Evolutionary conservation across 2,113 vertebrate species (phyloP), one percentile per base, ranked within the genome.

Genomic region (Prochilodus magdalenae): DNA sequence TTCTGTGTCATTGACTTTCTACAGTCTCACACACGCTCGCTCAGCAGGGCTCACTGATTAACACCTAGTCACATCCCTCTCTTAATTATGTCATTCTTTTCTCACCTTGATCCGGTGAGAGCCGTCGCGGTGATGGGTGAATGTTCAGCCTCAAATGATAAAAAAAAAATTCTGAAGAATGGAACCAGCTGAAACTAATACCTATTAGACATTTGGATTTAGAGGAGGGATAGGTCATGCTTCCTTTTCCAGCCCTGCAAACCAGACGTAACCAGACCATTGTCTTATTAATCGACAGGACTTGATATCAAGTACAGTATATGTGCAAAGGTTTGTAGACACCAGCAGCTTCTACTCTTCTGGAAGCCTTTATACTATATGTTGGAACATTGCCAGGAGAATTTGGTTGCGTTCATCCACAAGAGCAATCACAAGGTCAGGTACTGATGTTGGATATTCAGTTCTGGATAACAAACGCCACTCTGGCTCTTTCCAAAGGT

Each of bases 41-140:
- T 26, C 63, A 88, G 85, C 81, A 75, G 87, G 86, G 81, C 83
- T 77, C 70, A 83, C 84, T 88, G 88, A 88, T 91, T 89, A 93
- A 88, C 81, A 77, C 73, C 79, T 76, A 74, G 83, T 86, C 77
- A 80, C 53, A 26, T 88, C 87, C 77, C 15, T 59, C 83, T 83
- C 81, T 89, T 91, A 86, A 90, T 90, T 89, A 87, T 66, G 16
- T 85, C 84, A 88, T 70, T 74, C 53, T 74, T 65, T 75, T 74
- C 55, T 57, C 83, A 53, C 16, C 24, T 0, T 12, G 33, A 60
- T 76, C 84, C 75, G 67, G 63, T 79, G 84, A 83, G 63, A 51
- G 36, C 15, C 57, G 53, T 72, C 24, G 24, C 13, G 40, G 14
- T 82, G n/a, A 73, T 36, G 14, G 44, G 51, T 26, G 30, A 67